Base-by-base conservation (phyloP, 2,888 invertebrate species). In the Petrolisthes manimaculis region DNA sequence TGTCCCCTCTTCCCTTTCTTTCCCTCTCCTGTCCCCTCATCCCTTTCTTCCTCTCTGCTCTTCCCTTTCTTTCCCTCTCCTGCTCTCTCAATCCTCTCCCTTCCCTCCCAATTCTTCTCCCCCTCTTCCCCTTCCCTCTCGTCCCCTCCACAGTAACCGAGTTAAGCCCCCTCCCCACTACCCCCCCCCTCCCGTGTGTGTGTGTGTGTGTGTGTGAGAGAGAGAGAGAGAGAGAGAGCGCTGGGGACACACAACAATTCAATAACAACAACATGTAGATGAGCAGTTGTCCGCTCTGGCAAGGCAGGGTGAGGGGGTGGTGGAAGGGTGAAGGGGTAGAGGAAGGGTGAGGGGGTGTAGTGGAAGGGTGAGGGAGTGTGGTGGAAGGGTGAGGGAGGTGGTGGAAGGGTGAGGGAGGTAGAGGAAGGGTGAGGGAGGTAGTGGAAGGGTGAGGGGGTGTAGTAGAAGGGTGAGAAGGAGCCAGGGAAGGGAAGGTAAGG, bases 381-480 rank as follows among this genome's bases (percentile, higher is more conserved):
- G 61, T 9, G 6, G 61, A 61, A 14, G 14, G 61, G 14, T 6
- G 61, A 14, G 14, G 61, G 61, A 14, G 14, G 14, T 61, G 6
- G 61, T 9, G 61, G 61, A 14, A 9, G 14, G 61, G 14, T 6
- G 61, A 14, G 14, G 61, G 14, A 14, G 14, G 14, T 14, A 61
- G 61, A 61, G 61, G 61, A 61, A 71, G 5, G n/a, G n/a, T 9
- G 71, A 71, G 71, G n/a, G 71, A n/a, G n/a, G 5, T 14, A 71
- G 71, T n/a, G 71, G n/a, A 21, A 18, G 71, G n/a, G 71, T n/a
- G 71, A 71, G 71, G n/a, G 71, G n/a, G n/a, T n/a, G 71, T n/a
- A 21, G n/a, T 14, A 71, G 71, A 71, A 79, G 79, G 54, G 79
- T 54, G 79, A 79, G 79, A 79, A 51, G 51, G 77, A 24, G 79